phyloP scores from a whole-genome alignment of 2,888 invertebrate genomes.

The Archaeoteleia sp. region DNA sequence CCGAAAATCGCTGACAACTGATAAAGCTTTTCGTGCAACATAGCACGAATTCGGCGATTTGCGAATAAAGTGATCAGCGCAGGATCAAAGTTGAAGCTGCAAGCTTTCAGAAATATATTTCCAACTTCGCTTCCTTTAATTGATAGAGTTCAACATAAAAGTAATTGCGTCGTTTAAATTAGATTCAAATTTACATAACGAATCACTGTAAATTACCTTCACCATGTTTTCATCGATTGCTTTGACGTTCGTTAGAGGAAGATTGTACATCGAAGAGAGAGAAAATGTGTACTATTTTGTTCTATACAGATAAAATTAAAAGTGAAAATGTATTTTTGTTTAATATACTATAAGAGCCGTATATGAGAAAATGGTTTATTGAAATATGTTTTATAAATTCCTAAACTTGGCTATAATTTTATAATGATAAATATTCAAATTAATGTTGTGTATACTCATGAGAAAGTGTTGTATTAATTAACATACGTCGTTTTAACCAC shows the following conservation, averaged over 20 bases:
- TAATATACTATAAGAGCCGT: too few species aligned
- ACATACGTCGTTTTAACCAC: too few species aligned
- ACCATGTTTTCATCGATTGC: slow-evolving; percentile 5
- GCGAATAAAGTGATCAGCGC: slow-evolving; percentile 24
- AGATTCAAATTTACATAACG: slow-evolving; percentile 8
- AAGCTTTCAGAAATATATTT: slow-evolving; percentile 30
- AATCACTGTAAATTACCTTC: slow-evolving; percentile 10
- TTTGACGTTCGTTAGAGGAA: neutral
- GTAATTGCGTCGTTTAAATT: slow-evolving; percentile 32
- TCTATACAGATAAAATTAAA: slow-evolving; percentile 9
- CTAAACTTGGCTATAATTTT: too few species aligned
- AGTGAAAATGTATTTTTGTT: too few species aligned
- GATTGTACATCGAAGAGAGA: neutral
- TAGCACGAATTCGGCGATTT: slow-evolving; percentile 14
- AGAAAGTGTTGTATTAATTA: too few species aligned
- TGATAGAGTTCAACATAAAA: slow-evolving; percentile 24
- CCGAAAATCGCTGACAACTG: slow-evolving; percentile 38
- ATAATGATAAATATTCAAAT: too few species aligned
- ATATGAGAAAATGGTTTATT: neutral
- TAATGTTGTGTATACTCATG: too few species aligned
- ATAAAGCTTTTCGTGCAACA: slow-evolving; percentile 26
- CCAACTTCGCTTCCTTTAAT: slow-evolving; percentile 24
- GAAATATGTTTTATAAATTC: neutral
- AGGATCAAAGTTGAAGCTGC: slow-evolving; percentile 12
- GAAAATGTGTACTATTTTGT: neutral